Conservation (phyloP, 2,113 vertebrate genomes). For the Riparia riparia region DNA sequence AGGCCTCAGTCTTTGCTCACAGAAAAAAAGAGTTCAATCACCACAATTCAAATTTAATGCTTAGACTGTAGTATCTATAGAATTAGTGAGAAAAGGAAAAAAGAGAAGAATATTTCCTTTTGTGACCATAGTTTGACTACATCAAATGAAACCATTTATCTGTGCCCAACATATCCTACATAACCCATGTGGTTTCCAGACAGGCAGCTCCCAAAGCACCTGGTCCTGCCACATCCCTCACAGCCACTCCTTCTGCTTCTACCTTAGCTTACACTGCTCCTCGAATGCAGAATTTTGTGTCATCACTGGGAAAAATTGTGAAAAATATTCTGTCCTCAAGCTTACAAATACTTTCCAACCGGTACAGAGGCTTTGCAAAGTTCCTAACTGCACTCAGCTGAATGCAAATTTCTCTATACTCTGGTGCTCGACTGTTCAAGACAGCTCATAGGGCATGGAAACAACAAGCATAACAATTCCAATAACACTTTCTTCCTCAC, state of each 20-base stretch:
- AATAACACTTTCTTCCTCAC: not conserved
- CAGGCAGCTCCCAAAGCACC: not conserved
- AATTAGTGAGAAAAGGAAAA: not conserved
- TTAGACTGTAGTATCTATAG: not conserved
- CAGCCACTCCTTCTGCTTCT: not conserved
- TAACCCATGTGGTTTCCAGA: not conserved
- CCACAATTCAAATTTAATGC: not conserved
- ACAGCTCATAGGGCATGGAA: fast-evolving
- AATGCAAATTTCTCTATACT: not conserved
- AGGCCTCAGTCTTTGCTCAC: not conserved
- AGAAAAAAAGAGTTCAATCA: not conserved
- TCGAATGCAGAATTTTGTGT: not conserved
- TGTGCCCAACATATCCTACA: not conserved
- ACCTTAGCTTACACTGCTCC: not conserved
- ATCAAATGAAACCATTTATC: not conserved
- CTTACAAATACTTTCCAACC: not conserved
- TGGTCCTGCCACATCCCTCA: not conserved
- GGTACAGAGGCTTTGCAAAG: not conserved
- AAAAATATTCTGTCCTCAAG: not conserved
- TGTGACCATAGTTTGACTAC: not conserved
- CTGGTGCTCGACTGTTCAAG: not conserved
- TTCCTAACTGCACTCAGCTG: not conserved
- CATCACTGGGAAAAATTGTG: not conserved
- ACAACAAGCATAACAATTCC: not conserved
- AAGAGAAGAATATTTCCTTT: not conserved